phyloP scores from a whole-genome alignment of 2,797 vertebrate genomes.

The Thamnophis elegans region DNA sequence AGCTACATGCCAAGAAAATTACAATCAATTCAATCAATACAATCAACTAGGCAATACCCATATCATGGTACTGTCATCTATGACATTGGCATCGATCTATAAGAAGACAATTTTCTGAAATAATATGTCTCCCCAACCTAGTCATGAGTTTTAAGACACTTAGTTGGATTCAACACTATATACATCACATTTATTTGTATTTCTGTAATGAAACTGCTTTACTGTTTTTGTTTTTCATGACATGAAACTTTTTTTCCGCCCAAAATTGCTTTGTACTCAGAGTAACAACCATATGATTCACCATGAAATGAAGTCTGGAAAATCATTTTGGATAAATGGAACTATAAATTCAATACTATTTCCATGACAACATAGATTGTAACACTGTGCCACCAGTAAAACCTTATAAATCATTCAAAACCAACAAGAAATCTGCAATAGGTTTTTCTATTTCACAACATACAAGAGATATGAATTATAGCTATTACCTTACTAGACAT shows the following conservation, averaged over 20 bases:
- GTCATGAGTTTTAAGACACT: conserved; percentile 29
- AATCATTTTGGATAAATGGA: conserved; percentile 84
- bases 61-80: not conserved
- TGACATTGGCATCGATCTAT: not conserved
- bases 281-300: conserved; percentile 82
- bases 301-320: conserved; percentile 85
- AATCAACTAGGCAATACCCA: not conserved
- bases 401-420: conserved; percentile 80
- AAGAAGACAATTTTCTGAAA: not conserved
- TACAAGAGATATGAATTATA: conserved; percentile 63
- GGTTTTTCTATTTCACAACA: conserved; percentile 66
- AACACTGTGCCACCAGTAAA: conserved; percentile 76
- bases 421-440: conserved; percentile 74
- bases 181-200: conserved; percentile 66
- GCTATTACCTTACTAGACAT: conserved; percentile 57
- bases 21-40: not conserved
- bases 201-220: conserved; percentile 68
- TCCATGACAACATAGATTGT: conserved; percentile 82
- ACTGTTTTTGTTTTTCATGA: conserved; percentile 72
- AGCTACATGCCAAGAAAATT: not conserved
- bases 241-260: conserved; percentile 67
- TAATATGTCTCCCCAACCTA: conserved; percentile 2
- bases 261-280: conserved; percentile 76
- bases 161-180: conserved; percentile 43
- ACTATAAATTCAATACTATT: conserved; percentile 85